These are phyloP conservation scores for Meteorus sp. DNA, from an alignment of 1,140 invertebrate species.

Conservation along the genomic window DNA sequence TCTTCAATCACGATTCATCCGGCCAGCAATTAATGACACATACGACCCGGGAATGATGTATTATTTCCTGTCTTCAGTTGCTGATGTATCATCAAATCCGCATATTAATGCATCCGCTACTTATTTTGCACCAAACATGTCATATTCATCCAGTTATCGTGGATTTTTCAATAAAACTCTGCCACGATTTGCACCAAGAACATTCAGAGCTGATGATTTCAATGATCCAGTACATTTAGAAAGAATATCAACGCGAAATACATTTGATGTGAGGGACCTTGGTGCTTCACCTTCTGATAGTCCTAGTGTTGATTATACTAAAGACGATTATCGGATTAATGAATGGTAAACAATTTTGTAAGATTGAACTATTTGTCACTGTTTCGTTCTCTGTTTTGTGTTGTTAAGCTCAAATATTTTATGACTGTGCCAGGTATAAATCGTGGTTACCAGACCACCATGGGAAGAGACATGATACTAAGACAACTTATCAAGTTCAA, in stretches of 20 bases:
- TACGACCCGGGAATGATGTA: constrained; percentile 99
- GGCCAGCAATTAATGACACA: constrained; percentile 86
- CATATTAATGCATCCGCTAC: constrained; percentile 92
- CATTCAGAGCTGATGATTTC: constrained; percentile 89
- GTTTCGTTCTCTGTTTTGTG: too few species aligned
- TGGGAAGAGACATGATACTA: constrained; percentile 82
- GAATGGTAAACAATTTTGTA: too few species aligned
- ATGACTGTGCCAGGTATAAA: constrained; percentile 70
- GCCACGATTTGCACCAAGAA: constrained; percentile 91
- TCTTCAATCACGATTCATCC: constrained; percentile 85
- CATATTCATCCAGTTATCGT: constrained; percentile 91
- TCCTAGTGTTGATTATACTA: constrained; percentile 84
- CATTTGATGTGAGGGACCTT: constrained; percentile 79
- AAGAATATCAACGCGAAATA: constrained; percentile 88
- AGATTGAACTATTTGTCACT: too few species aligned
- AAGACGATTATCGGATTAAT: constrained; percentile 87
- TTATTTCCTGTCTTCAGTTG: constrained; percentile 91
- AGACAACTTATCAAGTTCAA: constrained; percentile 88
- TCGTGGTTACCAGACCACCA: constrained; percentile 88
- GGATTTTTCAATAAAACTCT: constrained; percentile 97
- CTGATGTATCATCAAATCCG: constrained; percentile 91
- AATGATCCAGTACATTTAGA: constrained; percentile 93
- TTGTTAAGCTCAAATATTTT: too few species aligned
- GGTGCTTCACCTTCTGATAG: constrained; percentile 77
- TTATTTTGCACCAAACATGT: constrained; percentile 93